Evolutionary conservation across 2,888 invertebrate genomes (phyloP).

Genomic region (Heliconius cydno): DNA sequence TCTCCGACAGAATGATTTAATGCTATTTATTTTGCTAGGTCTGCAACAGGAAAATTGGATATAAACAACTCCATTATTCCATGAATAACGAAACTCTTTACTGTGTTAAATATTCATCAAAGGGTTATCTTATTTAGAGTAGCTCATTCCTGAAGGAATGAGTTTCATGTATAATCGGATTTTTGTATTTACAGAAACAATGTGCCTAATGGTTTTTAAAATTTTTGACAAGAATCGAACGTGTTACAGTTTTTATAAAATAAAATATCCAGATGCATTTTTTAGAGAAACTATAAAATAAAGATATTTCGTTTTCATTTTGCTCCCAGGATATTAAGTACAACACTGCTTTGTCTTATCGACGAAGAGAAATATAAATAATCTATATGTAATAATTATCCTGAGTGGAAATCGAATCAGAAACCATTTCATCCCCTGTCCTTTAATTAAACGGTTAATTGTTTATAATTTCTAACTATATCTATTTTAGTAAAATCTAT

Average conservation of each 20-base stretch:
- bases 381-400: background rate
- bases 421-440: too few species aligned
- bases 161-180: slow-evolving; percentile 15
- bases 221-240: background rate
- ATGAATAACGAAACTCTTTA: slow-evolving; percentile 35
- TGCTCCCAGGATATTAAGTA: too few species aligned
- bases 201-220: background rate
- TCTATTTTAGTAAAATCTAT: slow-evolving; percentile 20
- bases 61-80: slow-evolving; percentile 42
- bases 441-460: too few species aligned
- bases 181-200: background rate
- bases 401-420: background rate
- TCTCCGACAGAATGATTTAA: slow-evolving; percentile 62
- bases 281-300: background rate
- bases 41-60: slow-evolving; percentile 43
- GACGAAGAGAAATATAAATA: background rate
- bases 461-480: background rate
- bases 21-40: slow-evolving; percentile 64
- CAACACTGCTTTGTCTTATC: too few species aligned
- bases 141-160: slow-evolving; percentile 6
- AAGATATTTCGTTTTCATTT: background rate
- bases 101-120: slow-evolving; percentile 26
- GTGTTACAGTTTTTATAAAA: background rate
- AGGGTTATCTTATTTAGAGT: slow-evolving; percentile 23
- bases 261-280: too few species aligned